Percentiles rank a stretch among this genome's conserved stretches.
These are phyloP conservation scores for Pterobdella sp. DNA, from an alignment of 2,888 invertebrate genomes.

Conservation along the genomic window DNA sequence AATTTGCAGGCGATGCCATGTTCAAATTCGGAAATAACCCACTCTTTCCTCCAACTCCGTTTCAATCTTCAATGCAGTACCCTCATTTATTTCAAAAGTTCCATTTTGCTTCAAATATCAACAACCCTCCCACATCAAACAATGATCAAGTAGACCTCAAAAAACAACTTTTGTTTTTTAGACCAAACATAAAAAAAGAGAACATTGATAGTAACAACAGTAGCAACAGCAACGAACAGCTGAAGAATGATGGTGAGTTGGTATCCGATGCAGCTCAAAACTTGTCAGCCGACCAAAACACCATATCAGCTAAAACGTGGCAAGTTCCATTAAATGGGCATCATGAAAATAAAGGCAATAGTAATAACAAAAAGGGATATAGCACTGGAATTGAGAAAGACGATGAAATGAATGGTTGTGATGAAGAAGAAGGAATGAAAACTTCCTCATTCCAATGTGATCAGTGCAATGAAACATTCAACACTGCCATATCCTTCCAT, in stretches of 20 bases:
- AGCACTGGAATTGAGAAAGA: slow-evolving; percentile 3
- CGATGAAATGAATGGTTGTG: not conserved
- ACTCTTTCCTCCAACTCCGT: slow-evolving; percentile 14
- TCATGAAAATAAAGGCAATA: not conserved
- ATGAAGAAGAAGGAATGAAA: not conserved
- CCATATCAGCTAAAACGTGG: slow-evolving; percentile 29
- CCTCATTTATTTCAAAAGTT: not conserved
- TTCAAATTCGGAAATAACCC: slow-evolving; percentile 11
- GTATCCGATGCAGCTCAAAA: slow-evolving; percentile 6
- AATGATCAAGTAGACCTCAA: not conserved
- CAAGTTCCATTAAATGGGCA: slow-evolving; percentile 21
- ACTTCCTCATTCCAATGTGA: not conserved
- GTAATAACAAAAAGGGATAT: not conserved
- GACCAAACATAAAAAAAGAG: slow-evolving; percentile 22
- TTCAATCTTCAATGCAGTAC: slow-evolving; percentile 14
- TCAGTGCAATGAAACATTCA: not conserved
- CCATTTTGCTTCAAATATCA: not conserved
- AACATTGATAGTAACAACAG: slow-evolving; percentile 15
- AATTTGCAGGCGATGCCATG: slow-evolving; percentile 3
- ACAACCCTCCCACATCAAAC: not conserved
- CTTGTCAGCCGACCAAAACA: not conserved
- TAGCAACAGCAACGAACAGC: not conserved
- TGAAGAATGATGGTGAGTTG: not conserved
- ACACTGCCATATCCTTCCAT: slow-evolving; percentile 7
- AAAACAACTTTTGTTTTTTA: not conserved